A percentile compares a stretch with the other conserved stretches of the same genome.
phyloP scores from a whole-genome alignment of 2,113 vertebrate genomes.

The Phycodurus eques region DNA sequence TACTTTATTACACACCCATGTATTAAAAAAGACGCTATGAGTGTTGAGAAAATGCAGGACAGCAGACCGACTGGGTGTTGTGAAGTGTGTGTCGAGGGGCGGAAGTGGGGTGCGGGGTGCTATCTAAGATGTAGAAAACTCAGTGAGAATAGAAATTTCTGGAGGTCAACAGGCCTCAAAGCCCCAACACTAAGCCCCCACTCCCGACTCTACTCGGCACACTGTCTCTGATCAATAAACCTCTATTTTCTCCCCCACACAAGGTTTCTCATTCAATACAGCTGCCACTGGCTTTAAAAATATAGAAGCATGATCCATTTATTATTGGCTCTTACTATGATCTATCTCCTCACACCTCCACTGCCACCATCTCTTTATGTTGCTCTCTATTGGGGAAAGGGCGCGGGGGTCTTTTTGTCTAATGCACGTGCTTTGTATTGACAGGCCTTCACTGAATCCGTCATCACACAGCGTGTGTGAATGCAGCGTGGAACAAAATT shows the following conservation, averaged over 20 bases:
- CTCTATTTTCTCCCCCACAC: constrained; percentile 77
- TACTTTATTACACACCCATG: constrained; percentile 50
- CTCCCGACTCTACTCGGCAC: constrained; percentile 42
- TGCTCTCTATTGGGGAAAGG: constrained; percentile 58
- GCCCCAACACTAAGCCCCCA: constrained; percentile 10
- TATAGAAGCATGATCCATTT: constrained; percentile 71
- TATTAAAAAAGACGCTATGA: constrained; percentile 6
- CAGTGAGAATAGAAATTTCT: constrained; percentile 70
- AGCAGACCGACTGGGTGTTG: constrained; percentile 13
- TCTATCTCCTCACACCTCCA: constrained; percentile 57
- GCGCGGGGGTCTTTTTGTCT: constrained; percentile 65
- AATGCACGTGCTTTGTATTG: constrained; percentile 67
- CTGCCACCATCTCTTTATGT: constrained; percentile 61
- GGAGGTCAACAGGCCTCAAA: constrained; percentile 62
- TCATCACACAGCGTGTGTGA: constrained; percentile 52
- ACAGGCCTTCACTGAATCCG: constrained; percentile 66
- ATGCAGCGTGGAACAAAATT: constrained; percentile 38
- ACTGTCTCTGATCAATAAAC: constrained; percentile 77
- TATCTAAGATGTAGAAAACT: constrained; percentile 67
- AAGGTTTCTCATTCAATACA: constrained; percentile 74
- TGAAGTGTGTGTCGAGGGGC: constrained; percentile 10
- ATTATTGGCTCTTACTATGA: constrained; percentile 82
- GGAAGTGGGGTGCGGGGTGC: constrained; percentile 9
- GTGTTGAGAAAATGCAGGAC: background rate
- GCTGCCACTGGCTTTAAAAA: constrained; percentile 75